These are phyloP conservation scores for Melinaea menophilus DNA, from an alignment of 2,888 invertebrate genomes.

Conservation along the genomic window DNA sequence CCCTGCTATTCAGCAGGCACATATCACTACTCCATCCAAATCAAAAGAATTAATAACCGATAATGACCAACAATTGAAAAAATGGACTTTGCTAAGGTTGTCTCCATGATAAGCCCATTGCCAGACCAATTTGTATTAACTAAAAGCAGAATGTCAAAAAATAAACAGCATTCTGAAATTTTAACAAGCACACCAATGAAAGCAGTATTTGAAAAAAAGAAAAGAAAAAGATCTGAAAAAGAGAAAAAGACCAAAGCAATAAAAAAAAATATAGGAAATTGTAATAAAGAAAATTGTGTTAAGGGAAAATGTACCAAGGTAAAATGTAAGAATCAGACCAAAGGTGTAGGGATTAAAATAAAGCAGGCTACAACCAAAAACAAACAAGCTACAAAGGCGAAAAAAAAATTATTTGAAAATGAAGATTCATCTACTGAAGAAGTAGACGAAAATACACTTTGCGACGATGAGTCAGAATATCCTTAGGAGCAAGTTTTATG, in stretches of 20 bases:
- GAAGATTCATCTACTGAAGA: slow-evolving; percentile 14
- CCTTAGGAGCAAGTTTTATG: slow-evolving; percentile 27
- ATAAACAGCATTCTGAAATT: slow-evolving; percentile 18
- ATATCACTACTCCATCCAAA: too few relatives aligned
- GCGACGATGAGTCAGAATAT: slow-evolving; percentile 14
- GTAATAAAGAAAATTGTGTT: slow-evolving; percentile 9
- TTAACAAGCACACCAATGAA: slow-evolving; percentile 16
- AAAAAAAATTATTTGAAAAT: slow-evolving; percentile 12
- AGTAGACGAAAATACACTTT: slow-evolving; percentile 15
- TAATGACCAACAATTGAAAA: too few relatives aligned
- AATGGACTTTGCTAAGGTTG: slow-evolving; percentile 11
- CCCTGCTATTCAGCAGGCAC: too few relatives aligned
- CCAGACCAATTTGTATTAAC: too few relatives aligned
- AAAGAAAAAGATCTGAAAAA: slow-evolving; percentile 12
- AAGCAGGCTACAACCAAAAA: not conserved
- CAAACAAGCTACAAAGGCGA: not conserved
- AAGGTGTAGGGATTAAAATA: slow-evolving; percentile 7
- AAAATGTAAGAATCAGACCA: not conserved
- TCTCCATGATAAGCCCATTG: not conserved
- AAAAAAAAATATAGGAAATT: slow-evolving; percentile 8
- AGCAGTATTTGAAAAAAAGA: slow-evolving; percentile 15
- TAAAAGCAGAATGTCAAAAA: slow-evolving; percentile 9
- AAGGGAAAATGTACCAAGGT: not conserved
- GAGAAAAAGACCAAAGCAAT: slow-evolving; percentile 12
- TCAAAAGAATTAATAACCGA: too few relatives aligned